Percentiles rank a stretch among this genome's conserved stretches.
These are phyloP conservation scores for Emydoidea blandingii DNA, from an alignment of 2,797 vertebrate genomes.

Conservation along the genomic window DNA sequence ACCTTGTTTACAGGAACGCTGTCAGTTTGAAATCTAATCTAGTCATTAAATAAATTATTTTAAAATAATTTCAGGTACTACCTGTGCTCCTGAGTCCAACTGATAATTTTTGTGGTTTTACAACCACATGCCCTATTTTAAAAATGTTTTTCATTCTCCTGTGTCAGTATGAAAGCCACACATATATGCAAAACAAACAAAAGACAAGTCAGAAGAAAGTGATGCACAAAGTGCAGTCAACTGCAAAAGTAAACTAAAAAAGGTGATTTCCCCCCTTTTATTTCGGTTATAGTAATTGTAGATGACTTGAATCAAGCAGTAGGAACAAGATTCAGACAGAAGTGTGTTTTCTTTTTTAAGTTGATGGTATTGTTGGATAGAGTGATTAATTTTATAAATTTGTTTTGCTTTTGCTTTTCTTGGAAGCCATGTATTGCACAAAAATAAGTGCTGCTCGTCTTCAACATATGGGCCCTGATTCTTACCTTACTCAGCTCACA, in stretches of 20 bases:
- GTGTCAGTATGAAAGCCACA: accelerated
- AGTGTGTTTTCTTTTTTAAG: background rate
- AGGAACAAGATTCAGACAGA: background rate
- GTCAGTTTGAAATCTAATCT: background rate
- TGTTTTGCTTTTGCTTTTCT: background rate
- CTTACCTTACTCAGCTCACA: background rate
- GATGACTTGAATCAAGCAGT: background rate
- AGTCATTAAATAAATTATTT: background rate
- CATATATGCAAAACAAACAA: background rate
- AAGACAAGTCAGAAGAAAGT: background rate
- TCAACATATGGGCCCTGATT: background rate
- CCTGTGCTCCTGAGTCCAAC: background rate
- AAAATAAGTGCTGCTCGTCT: background rate
- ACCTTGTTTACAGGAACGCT: background rate
- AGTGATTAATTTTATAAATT: background rate
- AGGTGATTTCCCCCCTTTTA: background rate
- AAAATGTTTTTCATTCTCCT: background rate
- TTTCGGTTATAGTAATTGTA: background rate
- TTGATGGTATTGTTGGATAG: background rate
- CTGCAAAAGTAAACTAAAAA: background rate
- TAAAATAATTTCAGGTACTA: background rate
- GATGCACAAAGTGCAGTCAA: accelerated
- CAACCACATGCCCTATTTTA: background rate
- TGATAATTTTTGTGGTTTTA: background rate
- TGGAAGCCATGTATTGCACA: background rate